A percentile compares a stretch with the other conserved stretches of the same genome.
These are phyloP conservation scores for Taphrorychus bicolor DNA, from an alignment of 2,888 invertebrate genomes.

Conservation along the genomic window DNA sequence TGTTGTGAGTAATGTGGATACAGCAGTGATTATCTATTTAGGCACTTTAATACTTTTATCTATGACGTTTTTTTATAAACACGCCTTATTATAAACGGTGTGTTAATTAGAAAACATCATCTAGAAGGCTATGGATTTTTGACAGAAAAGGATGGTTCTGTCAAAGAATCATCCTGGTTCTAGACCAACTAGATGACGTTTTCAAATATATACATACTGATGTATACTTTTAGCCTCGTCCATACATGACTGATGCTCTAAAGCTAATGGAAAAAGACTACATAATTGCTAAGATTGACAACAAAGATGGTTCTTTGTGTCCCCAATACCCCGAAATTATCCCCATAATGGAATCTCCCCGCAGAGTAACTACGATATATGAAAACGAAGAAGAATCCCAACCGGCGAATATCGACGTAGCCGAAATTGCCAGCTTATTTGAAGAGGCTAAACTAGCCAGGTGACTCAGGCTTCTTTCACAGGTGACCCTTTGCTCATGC, in stretches of 20 bases:
- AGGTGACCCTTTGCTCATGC: not conserved
- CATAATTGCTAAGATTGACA: constrained; percentile 68
- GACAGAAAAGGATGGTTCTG: too few relatives aligned
- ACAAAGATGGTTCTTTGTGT: constrained; percentile 71
- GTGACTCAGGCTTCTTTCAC: constrained; percentile 42
- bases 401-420: constrained; percentile 57
- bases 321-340: constrained; percentile 75
- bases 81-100: too few relatives aligned
- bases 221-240: constrained; percentile 14
- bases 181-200: too few relatives aligned
- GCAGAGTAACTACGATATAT: constrained; percentile 29
- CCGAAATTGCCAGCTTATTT: constrained; percentile 69
- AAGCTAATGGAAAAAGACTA: constrained; percentile 73
- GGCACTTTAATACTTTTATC: too few relatives aligned
- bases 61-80: too few relatives aligned
- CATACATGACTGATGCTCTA: constrained; percentile 61
- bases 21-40: too few relatives aligned
- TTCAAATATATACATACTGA: not conserved
- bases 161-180: too few relatives aligned
- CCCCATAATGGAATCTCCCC: constrained; percentile 68
- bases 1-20: too few relatives aligned
- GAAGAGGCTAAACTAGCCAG: constrained; percentile 72
- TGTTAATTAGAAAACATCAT: too few relatives aligned
- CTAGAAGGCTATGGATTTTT: too few relatives aligned
- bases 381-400: constrained; percentile 25